Base-by-base conservation (phyloP, 2,113 vertebrate genomes). In the Nibea coibor region DNA sequence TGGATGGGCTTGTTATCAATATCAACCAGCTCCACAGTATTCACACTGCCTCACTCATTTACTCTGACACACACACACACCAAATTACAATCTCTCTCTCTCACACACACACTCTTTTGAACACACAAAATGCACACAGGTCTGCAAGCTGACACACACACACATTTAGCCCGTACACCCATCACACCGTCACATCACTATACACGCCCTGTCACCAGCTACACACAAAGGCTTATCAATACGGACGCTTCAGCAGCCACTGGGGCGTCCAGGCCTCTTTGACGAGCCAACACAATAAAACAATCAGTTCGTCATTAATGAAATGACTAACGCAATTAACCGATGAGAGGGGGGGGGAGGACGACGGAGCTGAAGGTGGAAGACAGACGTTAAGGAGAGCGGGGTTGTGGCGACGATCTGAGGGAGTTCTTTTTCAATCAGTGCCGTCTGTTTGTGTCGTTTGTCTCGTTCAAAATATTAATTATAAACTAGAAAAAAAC, bases 301-400 rank as follows among this genome's bases (percentile, higher is more conserved):
- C 91, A 94, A 93, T 93, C 92, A 93, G 82, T 64, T 86, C 66
- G 75, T 90, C 92, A 91, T 93, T 94, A 94, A 94, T 92, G 86
- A 91, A 93, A 93, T 71, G 84, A 91, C 83, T 87, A 89, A 93
- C 85, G 66, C 91, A 92, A 94, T 94, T 93, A 92, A 88, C 88
- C 64, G 39, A 80, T 73, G 74, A 82, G 66, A 14, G 79, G 19
- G 50, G 0, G 59, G 2, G 3, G 3, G 45, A n/a, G 14, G 10
- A 11, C 10, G 48, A 2, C 53, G 12, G 39, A 63, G 72, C 68
- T 65, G 75, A 59, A 59, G 76, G 63, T 78, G 57, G 63, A 35
- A 59, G 72, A 48, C 48, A 50, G 45, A 22, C 4, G 51, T 72
- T 63, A 50, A 48, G 58, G 42, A 71, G 31, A 83, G 2, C 47